A percentile compares a stretch with the other conserved stretches of the same genome.
phyloP scores from a whole-genome alignment of 2,797 vertebrate species.

The Lacerta viridis region DNA sequence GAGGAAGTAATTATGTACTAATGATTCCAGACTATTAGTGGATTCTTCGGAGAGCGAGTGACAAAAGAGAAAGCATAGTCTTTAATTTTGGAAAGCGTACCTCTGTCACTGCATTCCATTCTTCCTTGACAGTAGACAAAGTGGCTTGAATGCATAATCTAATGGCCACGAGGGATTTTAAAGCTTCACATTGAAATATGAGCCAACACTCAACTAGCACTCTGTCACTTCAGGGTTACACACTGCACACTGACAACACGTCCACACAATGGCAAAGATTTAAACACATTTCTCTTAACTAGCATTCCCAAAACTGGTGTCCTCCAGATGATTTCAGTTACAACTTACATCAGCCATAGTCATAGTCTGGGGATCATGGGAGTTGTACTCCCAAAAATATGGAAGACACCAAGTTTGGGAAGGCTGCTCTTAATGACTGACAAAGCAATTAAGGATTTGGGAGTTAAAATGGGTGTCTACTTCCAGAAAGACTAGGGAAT shows the following conservation, averaged over 20 bases:
- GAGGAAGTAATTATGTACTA: constrained; percentile 7
- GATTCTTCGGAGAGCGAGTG: constrained; percentile 14
- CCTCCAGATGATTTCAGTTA: too few relatives aligned
- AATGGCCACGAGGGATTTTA: constrained; percentile 17
- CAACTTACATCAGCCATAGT: too few relatives aligned
- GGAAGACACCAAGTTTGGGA: too few relatives aligned
- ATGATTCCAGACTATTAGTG: not conserved
- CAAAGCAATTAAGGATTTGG: constrained; percentile 19
- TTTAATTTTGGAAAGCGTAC: constrained; percentile 22
- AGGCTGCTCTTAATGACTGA: constrained; percentile 22
- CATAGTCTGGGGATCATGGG: too few relatives aligned
- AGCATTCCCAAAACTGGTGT: too few relatives aligned
- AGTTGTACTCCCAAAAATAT: too few relatives aligned
- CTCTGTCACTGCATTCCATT: constrained; percentile 17
- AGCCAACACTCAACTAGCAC: not conserved
- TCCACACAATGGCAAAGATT: constrained; percentile 4
- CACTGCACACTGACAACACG: not conserved
- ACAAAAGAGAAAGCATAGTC: constrained; percentile 18
- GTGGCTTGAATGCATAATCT: constrained; percentile 32
- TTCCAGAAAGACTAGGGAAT: not conserved
- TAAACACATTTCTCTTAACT: not conserved
- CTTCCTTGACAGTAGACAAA: constrained; percentile 26
- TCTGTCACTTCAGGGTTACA: constrained; percentile 14
- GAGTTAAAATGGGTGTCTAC: not conserved
- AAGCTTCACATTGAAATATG: constrained; percentile 23